phyloP scores from a whole-genome alignment of 2,113 vertebrate species.

The Clarias magur region DNA sequence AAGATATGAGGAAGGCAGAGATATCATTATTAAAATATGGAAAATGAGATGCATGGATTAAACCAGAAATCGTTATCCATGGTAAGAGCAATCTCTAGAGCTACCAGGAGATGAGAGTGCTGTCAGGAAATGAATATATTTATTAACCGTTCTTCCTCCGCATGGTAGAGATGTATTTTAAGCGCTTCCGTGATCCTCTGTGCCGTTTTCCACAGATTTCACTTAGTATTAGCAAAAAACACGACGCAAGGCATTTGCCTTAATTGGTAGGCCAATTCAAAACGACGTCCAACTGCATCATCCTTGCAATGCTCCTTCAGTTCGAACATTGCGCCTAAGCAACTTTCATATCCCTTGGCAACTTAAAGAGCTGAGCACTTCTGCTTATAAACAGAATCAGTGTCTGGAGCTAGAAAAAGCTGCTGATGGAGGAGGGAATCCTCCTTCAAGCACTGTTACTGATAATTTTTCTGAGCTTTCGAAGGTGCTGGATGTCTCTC shows the following conservation, averaged over 20 bases:
- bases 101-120: constrained; percentile 28
- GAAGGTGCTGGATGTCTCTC: background rate
- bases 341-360: constrained; percentile 38
- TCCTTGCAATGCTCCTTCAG: constrained; percentile 20
- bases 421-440: constrained; percentile 31
- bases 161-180: constrained; percentile 46
- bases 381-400: constrained; percentile 59
- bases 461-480: constrained; percentile 39
- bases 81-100: constrained; percentile 31
- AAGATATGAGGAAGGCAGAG: background rate
- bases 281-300: background rate
- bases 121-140: constrained; percentile 65
- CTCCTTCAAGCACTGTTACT: constrained; percentile 44
- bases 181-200: constrained; percentile 52
- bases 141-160: constrained; percentile 58
- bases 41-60: constrained; percentile 38
- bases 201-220: constrained; percentile 10
- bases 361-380: constrained; percentile 26
- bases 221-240: constrained; percentile 23
- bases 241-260: constrained; percentile 30
- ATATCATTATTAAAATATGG: constrained; percentile 38
- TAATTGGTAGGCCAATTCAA: constrained; percentile 5
- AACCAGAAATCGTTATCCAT: constrained; percentile 36
- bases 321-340: constrained; percentile 39
- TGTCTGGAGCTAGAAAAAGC: constrained; percentile 39